phyloP scores from a whole-genome alignment of 2,888 invertebrate genomes.

The Eilema caniola region DNA sequence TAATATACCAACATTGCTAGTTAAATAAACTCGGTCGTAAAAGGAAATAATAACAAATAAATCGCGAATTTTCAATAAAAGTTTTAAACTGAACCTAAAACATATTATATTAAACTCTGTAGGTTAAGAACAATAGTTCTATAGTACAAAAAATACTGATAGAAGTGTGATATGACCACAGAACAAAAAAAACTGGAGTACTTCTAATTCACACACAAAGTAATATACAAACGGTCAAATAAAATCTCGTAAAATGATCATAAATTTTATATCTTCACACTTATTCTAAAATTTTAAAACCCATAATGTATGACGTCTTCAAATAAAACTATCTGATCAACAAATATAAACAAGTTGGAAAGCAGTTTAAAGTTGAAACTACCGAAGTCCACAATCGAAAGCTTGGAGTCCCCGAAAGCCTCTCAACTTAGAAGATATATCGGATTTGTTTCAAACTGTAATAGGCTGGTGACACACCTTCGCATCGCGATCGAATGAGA shows the following conservation, averaged over 20 bases:
- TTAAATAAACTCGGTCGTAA: too few relatives aligned
- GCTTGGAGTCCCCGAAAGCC: constrained; percentile 47
- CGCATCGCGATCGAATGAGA: neutral
- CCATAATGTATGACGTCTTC: constrained; percentile 36
- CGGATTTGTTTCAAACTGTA: constrained; percentile 74
- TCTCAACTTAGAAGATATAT: constrained; percentile 69
- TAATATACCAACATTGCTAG: too few relatives aligned
- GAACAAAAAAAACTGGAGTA: too few relatives aligned
- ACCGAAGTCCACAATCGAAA: constrained; percentile 60
- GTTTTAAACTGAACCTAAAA: too few relatives aligned
- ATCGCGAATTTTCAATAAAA: too few relatives aligned
- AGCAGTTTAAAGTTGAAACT: constrained; percentile 67
- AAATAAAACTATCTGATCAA: constrained; percentile 53
- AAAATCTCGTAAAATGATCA: neutral
- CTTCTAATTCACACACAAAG: neutral
- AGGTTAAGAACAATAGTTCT: too few relatives aligned
- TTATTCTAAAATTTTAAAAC: constrained; percentile 15
- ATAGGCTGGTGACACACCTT: constrained; percentile 13
- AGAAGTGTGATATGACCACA: too few relatives aligned
- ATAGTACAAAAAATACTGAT: too few relatives aligned
- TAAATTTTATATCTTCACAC: neutral
- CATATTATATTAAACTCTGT: too few relatives aligned
- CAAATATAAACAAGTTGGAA: constrained; percentile 52
- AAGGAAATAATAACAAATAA: too few relatives aligned
- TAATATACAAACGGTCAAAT: neutral